Conservation (phyloP, 92 coral and sea anemone species). For the Palythoa grandis region DNA sequence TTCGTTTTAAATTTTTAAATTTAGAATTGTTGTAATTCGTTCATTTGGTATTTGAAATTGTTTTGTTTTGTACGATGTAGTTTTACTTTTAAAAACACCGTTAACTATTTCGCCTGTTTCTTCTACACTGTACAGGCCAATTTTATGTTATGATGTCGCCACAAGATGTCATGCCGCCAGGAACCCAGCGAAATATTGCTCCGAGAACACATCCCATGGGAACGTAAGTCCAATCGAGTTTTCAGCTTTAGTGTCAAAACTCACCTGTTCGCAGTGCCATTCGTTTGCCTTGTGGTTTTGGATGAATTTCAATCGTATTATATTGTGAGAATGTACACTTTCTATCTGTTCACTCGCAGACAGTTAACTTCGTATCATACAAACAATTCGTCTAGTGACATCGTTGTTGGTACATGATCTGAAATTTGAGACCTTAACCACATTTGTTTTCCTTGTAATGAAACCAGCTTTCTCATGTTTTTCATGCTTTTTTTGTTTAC, state of each 20-base stretch:
- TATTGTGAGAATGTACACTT: not conserved
- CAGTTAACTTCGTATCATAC: not conserved
- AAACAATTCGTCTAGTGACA: too few species aligned
- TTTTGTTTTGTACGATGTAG: not conserved
- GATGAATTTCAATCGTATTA: not conserved
- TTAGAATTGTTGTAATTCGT: not conserved
- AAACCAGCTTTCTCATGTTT: too few species aligned
- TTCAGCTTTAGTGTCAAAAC: not conserved
- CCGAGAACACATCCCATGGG: slow-evolving; percentile 86
- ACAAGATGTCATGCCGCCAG: slow-evolving; percentile 98
- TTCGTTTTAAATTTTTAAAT: not conserved
- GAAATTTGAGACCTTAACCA: too few species aligned
- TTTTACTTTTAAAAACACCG: not conserved
- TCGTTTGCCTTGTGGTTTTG: slow-evolving; percentile 12
- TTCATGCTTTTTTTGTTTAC: not conserved
- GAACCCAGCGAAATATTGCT: slow-evolving; percentile 91
- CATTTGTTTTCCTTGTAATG: too few species aligned
- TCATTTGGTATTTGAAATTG: not conserved
- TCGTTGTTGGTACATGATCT: too few species aligned
- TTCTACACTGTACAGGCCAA: slow-evolving; percentile 64
- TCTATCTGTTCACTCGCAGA: not conserved
- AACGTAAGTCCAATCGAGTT: slow-evolving; percentile 49
- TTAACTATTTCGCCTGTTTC: slow-evolving; percentile 6
- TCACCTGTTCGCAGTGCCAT: slow-evolving; percentile 3
- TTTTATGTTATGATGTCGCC: slow-evolving; percentile 99